Base-by-base conservation (phyloP, 2,888 invertebrate genomes). In the Trachelus tabidus region DNA sequence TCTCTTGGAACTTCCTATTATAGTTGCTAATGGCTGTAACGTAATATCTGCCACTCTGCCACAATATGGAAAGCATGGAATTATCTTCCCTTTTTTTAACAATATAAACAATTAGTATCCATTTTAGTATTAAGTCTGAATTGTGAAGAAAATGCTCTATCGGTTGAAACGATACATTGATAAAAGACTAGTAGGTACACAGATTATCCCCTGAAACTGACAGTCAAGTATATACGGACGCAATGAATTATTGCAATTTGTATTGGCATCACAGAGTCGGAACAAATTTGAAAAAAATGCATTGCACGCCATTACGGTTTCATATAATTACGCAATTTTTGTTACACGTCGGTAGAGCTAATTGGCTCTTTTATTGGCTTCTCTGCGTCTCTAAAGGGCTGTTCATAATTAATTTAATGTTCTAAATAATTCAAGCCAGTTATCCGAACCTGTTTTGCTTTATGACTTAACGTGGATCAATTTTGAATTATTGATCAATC, bases 241-340 rank as follows among this genome's bases (percentile, higher is more conserved):
- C 23, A 56, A 56, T 23, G 23, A 23, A 56, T 56, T 56, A 0
- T 9, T 56, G 2, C 23, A 9, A 56, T 23, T 56, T 56, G 23
- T 23, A 23, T 56, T 56, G 56, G 23, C 2, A 9, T 56, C 56
- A 9, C 6, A 56, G 9, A 2, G 23, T 15, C 56, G 23, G 9
- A 56, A 23, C 3, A 2, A 23, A 56, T 23, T 56, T 56, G 23
- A 23, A 56, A 56, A 56, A 9, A 23, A 15, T 56, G 56, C 23
- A 76, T 79, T 79, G 81, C 81, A 77, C 81, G 78, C 80, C 76
- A 77, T 80, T 85, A 87, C 85, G 88, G 88, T 88, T 87, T 85
- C 86, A 85, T 86, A 87, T 89, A 89, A 89, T 89, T 89, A 87
- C 86, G 84, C 83, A 86, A 84, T 86, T 89, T 89, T 89, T 88